Base-by-base conservation (phyloP, 2,113 vertebrate species). In the Psittacus erithacus region DNA sequence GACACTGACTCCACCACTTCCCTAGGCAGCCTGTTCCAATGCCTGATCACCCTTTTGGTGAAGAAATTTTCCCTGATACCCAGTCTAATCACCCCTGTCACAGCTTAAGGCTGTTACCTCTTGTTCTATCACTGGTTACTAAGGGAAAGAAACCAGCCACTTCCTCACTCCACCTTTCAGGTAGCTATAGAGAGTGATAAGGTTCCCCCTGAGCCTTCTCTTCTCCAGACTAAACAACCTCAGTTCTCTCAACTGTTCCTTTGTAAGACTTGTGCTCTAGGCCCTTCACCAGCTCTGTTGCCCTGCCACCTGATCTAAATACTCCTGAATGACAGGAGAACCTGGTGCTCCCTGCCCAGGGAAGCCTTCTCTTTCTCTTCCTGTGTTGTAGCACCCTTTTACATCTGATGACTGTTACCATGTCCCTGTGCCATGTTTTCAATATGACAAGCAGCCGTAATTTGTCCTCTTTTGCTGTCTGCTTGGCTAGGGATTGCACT, bases 341-440 rank as follows among this genome's bases (percentile, higher is more conserved):
- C 24, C 33, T 47, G 28, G 9, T 76, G 24, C 33, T 67, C 55
- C 28, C 23, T 38, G 81, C 43, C 73, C 39, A 43, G 28, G 55
- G 38, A 95, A 78, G 43, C 29, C 41, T 74, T n/a, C 29, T 41
- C 41, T 77, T 70, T 60, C 49, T 38, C 13, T 33, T n/a, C 39
- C 53, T 19, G 24, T 28, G 6, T 46, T 46, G 25, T 43, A 41
- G 80, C 41, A 62, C 57, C 62, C 25, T 87, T 75, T 63, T 41
- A 43, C 59, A 65, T n/a, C 53, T 33, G 50, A 31, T 33, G 38
- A 38, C 60, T 59, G n/a, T 57, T 82, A 17, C 4, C 27, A 3
- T 0, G 0, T 41, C 57, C n/a, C 17, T 8, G 4, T 3, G 5
- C 53, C 22, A 11, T 14, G 33, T 35, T 81, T 89, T 39, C 46